Conservation (phyloP, 2,797 vertebrate species). For the Enteromius thamalakanensis region DNA sequence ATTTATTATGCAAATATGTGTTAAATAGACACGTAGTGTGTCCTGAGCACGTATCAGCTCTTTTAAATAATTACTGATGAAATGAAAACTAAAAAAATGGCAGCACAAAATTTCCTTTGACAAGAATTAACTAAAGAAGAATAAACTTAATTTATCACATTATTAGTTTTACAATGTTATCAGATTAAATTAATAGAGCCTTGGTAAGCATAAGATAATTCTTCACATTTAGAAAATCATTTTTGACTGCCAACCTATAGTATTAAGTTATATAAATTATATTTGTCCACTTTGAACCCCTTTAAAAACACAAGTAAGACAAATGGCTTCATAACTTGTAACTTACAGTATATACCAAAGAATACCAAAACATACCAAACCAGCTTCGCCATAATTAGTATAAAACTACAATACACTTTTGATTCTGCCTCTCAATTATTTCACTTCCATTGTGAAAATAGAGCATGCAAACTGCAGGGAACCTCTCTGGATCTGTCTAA, state of each 20-base stretch:
- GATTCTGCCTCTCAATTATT: not conserved
- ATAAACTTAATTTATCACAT: not conserved
- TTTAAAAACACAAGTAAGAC: not conserved
- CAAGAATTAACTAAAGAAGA: not conserved
- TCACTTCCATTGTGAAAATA: not conserved
- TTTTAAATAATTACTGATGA: not conserved
- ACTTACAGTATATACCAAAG: too few relatives aligned
- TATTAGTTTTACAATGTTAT: not conserved
- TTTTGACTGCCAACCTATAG: not conserved
- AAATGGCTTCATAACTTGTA: not conserved
- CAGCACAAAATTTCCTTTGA: not conserved
- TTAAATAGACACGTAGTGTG: not conserved
- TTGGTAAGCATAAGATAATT: not conserved
- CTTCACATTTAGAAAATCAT: not conserved
- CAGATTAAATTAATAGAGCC: not conserved
- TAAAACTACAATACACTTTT: not conserved
- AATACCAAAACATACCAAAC: not conserved
- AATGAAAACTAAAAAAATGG: not conserved
- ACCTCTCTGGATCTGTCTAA: slow-evolving; percentile 7
- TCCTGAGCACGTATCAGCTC: not conserved
- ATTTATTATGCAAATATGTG: not conserved
- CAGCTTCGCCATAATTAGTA: not conserved
- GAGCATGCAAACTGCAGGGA: not conserved
- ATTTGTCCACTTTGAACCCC: not conserved
- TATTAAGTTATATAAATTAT: not conserved